phyloP scores from a whole-genome alignment of 2,797 vertebrate genomes.

The Tragelaphus oryx region DNA sequence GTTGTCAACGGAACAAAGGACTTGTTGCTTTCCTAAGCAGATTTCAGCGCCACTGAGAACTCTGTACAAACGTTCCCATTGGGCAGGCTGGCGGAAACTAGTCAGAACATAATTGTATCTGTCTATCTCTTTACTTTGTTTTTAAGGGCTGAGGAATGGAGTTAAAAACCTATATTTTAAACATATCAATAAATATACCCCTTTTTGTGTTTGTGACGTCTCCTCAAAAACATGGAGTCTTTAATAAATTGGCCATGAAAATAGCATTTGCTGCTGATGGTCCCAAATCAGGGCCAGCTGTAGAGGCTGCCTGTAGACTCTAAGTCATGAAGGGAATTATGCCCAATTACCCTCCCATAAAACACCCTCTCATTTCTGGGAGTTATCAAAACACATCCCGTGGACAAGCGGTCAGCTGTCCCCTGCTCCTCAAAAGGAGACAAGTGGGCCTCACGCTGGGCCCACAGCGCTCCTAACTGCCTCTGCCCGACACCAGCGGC shows the following conservation, averaged over 20 bases:
- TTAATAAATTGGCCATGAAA: slow-evolving; percentile 47
- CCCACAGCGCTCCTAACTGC: accelerated
- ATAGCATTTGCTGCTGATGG: background rate
- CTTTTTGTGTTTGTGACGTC: slow-evolving; percentile 59
- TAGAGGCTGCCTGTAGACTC: slow-evolving; percentile 7
- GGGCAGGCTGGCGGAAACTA: slow-evolving; percentile 73
- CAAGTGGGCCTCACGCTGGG: background rate
- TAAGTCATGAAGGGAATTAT: slow-evolving; percentile 27
- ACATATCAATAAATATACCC: slow-evolving; percentile 72
- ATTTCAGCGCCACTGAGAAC: slow-evolving; percentile 82
- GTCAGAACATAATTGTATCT: slow-evolving; percentile 81
- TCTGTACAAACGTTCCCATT: slow-evolving; percentile 77
- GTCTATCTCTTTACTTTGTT: slow-evolving; percentile 77
- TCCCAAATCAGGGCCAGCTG: slow-evolving; percentile 24
- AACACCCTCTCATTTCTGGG: slow-evolving; percentile 46
- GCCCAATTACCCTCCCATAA: slow-evolving; percentile 51
- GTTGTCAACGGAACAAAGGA: slow-evolving; percentile 91
- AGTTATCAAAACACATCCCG: slow-evolving; percentile 42
- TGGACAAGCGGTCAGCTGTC: slow-evolving; percentile 41
- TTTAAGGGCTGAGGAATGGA: slow-evolving; percentile 74
- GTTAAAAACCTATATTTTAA: slow-evolving; percentile 77
- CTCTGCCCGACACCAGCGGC: accelerated
- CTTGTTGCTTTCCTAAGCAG: slow-evolving; percentile 91
- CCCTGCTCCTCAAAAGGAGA: background rate
- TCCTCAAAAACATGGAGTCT: slow-evolving; percentile 49